Conservation (phyloP, 2,888 invertebrate genomes). For the Drosophila phalerata region DNA sequence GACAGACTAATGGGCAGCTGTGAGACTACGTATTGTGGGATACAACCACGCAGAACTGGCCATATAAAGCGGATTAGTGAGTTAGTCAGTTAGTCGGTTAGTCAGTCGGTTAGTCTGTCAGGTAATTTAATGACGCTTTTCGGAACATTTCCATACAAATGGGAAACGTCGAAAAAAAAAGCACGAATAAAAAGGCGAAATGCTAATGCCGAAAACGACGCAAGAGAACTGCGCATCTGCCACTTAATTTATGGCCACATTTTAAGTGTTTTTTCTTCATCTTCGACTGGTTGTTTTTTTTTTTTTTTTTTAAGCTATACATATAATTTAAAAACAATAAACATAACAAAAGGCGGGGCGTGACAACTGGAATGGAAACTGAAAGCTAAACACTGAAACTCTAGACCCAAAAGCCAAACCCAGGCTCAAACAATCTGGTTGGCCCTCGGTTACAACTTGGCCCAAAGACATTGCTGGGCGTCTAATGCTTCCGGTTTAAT, state of each 20-base stretch:
- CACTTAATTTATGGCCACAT: constrained; percentile 57
- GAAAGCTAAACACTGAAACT: constrained; percentile 26
- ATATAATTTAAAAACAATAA: constrained; percentile 70
- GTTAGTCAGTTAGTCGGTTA: constrained; percentile 20
- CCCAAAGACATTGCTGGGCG: constrained; percentile 26
- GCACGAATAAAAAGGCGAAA: constrained; percentile 40
- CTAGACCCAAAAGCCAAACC: constrained; percentile 22
- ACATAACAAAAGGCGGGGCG: constrained; percentile 67
- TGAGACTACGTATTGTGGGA: constrained; percentile 9
- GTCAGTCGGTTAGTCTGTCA: constrained; percentile 27
- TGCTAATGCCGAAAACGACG: constrained; percentile 52
- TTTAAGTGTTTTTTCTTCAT: constrained; percentile 22
- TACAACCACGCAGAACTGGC: constrained; percentile 54
- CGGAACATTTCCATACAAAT: constrained; percentile 63
- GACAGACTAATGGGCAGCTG: constrained; percentile 42
- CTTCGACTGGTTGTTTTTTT: background rate
- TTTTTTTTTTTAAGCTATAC: constrained; percentile 37
- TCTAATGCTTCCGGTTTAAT: constrained; percentile 81
- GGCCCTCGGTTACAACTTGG: constrained; percentile 61
- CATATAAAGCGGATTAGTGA: constrained; percentile 43
- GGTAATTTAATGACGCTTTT: constrained; percentile 49
- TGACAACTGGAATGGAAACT: constrained; percentile 64
- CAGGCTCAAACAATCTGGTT: constrained; percentile 32
- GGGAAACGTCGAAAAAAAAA: constrained; percentile 25
- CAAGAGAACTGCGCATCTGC: constrained; percentile 63